These are phyloP conservation scores for Corticium candelabrum DNA, from an alignment of 37 sponge, comb jelly and placozoan species.

Conservation along the genomic window DNA sequence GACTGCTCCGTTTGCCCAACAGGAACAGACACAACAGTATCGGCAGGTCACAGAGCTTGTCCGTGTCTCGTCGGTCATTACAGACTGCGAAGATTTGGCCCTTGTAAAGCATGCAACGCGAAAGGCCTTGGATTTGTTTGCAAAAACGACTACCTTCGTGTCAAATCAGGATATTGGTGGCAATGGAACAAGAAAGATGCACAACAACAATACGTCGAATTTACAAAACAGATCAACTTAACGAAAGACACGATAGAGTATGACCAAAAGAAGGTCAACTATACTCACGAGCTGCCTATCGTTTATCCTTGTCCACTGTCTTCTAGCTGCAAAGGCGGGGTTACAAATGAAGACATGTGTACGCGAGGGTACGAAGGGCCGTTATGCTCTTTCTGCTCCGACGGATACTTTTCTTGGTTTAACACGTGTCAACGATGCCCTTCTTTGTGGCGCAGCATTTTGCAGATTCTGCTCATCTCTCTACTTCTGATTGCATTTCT, in stretches of 20 bases:
- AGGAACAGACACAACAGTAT: neutral
- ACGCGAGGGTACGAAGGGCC: neutral
- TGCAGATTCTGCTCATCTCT: neutral
- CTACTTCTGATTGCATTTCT: neutral
- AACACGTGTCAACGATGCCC: neutral
- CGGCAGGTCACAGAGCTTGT: neutral
- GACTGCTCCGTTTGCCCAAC: neutral
- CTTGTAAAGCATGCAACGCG: neutral
- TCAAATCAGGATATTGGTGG: too few relatives aligned
- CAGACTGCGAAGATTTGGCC: neutral
- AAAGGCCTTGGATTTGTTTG: too few relatives aligned
- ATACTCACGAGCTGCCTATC: too few relatives aligned
- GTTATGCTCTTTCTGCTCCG: neutral
- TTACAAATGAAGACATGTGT: too few relatives aligned
- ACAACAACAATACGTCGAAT: too few relatives aligned
- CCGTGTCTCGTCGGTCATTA: neutral
- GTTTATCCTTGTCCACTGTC: neutral
- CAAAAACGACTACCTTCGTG: too few relatives aligned
- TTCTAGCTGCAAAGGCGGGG: neutral
- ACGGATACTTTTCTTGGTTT: neutral
- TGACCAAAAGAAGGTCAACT: too few relatives aligned
- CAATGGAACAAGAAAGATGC: too few relatives aligned
- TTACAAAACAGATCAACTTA: too few relatives aligned
- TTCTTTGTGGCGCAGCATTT: neutral
- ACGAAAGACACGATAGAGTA: too few relatives aligned